These are phyloP conservation scores for Chymomyza caudatula DNA, from an alignment of 2,888 invertebrate species.

Conservation along the genomic window DNA sequence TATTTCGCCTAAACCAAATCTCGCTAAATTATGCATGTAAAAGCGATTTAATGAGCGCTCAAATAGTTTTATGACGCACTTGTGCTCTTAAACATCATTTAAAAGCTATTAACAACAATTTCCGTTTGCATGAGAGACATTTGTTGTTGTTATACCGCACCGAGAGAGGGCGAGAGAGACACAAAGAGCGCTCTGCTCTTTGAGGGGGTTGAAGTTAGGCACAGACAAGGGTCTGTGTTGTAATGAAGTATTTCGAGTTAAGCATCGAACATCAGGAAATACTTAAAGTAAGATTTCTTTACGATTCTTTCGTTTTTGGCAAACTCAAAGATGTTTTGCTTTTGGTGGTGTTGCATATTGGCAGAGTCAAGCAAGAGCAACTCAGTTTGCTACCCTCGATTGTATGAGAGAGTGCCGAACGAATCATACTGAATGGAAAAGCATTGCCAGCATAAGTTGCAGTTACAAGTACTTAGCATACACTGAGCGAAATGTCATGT, in stretches of 20 bases:
- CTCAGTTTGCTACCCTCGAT: not conserved
- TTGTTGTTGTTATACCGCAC: not conserved
- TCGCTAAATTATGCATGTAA: not conserved
- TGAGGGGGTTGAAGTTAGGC: not conserved
- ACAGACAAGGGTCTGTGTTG: not conserved
- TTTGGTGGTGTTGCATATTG: not conserved
- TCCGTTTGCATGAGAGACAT: not conserved
- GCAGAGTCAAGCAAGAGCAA: not conserved
- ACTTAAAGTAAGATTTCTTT: no score
- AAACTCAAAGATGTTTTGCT: not conserved
- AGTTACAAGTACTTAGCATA: not conserved
- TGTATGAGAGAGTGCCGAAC: not conserved
- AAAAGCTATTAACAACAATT: constrained; percentile 39
- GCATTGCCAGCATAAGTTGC: constrained; percentile 12
- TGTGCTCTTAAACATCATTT: not conserved
- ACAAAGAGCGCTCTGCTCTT: not conserved
- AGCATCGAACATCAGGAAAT: not conserved
- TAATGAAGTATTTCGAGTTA: not conserved
- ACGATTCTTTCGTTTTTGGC: not conserved
- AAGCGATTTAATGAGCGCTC: constrained; percentile 13
- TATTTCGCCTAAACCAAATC: not conserved
- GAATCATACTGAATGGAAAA: not conserved
- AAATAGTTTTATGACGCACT: constrained; percentile 42
- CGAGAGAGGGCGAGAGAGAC: constrained; percentile 8
- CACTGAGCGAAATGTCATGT: not conserved